Conservation (phyloP, 2,113 vertebrate species). For the Ariopsis seemanni region DNA sequence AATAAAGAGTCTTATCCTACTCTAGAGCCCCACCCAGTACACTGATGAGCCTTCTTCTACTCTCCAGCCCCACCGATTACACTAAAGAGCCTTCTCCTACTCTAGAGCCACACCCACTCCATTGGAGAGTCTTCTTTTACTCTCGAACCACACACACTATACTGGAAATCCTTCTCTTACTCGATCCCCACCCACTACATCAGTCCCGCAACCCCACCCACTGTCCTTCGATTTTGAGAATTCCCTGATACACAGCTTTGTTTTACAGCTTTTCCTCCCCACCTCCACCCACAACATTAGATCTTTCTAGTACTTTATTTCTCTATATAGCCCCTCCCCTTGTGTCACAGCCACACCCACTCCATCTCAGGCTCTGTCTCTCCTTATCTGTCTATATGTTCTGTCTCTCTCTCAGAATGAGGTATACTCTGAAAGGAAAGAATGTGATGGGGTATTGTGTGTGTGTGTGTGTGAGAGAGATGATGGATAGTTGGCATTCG, state of each 20-base stretch:
- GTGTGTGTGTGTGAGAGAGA: conserved; percentile 28
- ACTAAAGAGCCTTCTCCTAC: background rate
- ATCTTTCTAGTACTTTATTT: background rate
- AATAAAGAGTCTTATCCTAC: no score
- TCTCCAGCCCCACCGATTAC: background rate
- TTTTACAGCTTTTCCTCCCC: background rate
- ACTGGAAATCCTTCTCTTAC: background rate
- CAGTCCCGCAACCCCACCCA: background rate
- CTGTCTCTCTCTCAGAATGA: background rate
- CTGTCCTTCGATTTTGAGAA: background rate
- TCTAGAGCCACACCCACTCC: background rate
- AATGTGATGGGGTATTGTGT: background rate
- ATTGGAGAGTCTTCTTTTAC: background rate
- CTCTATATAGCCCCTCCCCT: background rate
- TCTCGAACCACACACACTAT: background rate
- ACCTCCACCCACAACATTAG: background rate
- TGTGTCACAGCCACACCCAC: background rate
- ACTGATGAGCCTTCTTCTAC: background rate
- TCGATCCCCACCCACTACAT: background rate
- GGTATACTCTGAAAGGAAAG: background rate
- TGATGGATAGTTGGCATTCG: conserved; percentile 84
- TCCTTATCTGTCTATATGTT: background rate
- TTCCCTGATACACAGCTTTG: background rate
- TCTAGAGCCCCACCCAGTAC: background rate
- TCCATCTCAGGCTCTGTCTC: background rate